Base-by-base conservation (phyloP, 2,113 vertebrate genomes). In the Prunella fulvescens region DNA sequence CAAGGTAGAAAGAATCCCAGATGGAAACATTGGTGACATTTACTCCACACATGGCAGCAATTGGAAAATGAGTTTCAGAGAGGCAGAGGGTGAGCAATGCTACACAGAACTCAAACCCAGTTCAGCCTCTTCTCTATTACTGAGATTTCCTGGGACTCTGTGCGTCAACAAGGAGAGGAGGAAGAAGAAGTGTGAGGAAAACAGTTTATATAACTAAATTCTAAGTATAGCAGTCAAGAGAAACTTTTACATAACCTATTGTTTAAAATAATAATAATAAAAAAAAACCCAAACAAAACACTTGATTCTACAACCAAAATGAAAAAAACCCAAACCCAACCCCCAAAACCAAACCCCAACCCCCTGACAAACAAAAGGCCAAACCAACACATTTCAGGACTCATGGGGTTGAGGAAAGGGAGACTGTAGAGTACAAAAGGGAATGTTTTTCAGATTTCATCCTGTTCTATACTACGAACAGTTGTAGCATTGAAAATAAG, bases 151-250 rank as follows among this genome's bases (percentile, higher is more conserved):
- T 1, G 6, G 50, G 76, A 90, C 86, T 93, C 67, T 77, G 28
- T 81, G 67, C 7, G 2, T 95, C 82, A 95, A 90, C 61, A 87
- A 44, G 62, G 90, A 86, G 45, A 93, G 53, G 66, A 92, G 57
- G 90, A 93, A 89, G 80, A 81, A 88, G 79, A 65, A 85, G 73
- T 77, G 86, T 81, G 81, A 93, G 54, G 88, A 94, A 93, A 96
- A 93, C 88, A 96, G 60, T 95, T 97, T 96, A 93, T 81, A 64
- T 93, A 95, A 96, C 95, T 83, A 67, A 81, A 70, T 48, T 50
- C 85, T 86, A 93, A 96, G 71, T 67, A 95, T 18, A 92, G 88
- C 69, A 93, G 71, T 86, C 2, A 8, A 93, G 45, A 94, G 67
- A 92, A 88, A 40, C 31, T 94, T 94, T 90, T 92, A 93, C 28